A percentile compares a stretch with the other conserved stretches of the same genome.
phyloP scores from a whole-genome alignment of 2,113 vertebrate species.

The Dipodomys merriami region DNA sequence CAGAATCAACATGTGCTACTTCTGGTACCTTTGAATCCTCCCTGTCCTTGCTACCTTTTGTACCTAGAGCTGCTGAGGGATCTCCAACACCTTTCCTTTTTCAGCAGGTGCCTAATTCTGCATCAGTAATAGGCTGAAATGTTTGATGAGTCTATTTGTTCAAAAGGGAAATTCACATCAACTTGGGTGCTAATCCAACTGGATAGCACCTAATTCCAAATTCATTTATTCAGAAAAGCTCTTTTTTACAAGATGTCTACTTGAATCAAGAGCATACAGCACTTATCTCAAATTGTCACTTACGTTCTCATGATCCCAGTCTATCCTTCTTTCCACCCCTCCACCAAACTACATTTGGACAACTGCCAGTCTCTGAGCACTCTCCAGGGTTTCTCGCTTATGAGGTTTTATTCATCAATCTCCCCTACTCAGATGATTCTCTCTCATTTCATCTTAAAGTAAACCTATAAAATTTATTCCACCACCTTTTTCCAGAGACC shows the following conservation, averaged over 20 bases:
- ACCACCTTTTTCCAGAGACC: background rate
- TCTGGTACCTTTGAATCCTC: background rate
- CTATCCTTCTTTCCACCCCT: background rate
- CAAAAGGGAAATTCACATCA: conserved; percentile 27
- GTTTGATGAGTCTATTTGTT: background rate
- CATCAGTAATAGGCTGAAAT: background rate
- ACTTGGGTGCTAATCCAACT: background rate
- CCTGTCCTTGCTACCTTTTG: background rate
- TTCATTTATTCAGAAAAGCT: background rate
- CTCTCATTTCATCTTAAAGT: background rate
- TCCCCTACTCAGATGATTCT: background rate
- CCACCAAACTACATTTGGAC: background rate
- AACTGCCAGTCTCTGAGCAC: background rate
- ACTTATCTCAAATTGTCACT: conserved; percentile 1
- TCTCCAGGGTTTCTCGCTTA: background rate
- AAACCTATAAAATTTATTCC: background rate
- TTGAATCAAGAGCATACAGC: background rate
- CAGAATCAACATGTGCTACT: background rate
- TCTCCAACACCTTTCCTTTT: conserved; percentile 38
- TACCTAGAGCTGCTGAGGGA: background rate
- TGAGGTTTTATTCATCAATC: background rate
- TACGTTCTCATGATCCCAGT: background rate
- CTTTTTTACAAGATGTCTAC: background rate
- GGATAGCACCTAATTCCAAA: background rate
- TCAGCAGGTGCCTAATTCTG: background rate